Evolutionary conservation across 2,888 invertebrate species (phyloP).

Genomic region (Megaustenia siamemsis): DNA sequence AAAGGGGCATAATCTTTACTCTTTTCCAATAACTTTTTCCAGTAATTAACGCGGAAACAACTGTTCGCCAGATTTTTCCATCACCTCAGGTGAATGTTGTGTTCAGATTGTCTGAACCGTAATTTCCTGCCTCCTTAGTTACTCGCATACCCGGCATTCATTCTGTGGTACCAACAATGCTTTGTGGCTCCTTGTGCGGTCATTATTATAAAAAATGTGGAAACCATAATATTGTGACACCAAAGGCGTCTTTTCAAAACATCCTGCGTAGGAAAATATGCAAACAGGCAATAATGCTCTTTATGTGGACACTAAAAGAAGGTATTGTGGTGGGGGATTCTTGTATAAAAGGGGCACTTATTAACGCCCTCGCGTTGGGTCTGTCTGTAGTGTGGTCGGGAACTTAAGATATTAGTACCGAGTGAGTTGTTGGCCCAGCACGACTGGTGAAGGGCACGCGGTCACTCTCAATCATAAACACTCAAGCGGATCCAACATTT

Average conservation of each 20-base stretch:
- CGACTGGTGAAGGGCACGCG: not conserved
- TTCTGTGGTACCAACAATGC: slow-evolving; percentile 15
- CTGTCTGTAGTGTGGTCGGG: not conserved
- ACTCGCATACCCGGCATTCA: not conserved
- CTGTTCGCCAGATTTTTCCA: slow-evolving; percentile 33
- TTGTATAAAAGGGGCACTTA: slow-evolving; percentile 1
- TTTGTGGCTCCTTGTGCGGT: slow-evolving; percentile 1
- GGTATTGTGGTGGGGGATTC: not conserved
- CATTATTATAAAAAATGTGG: slow-evolving; percentile 12
- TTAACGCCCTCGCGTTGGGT: not conserved
- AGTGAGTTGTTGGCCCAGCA: not conserved
- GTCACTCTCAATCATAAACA: slow-evolving; percentile 25
- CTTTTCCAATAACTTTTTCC: not conserved
- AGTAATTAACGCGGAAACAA: slow-evolving; percentile 26
- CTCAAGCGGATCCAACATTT: slow-evolving; percentile 4
- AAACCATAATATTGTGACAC: slow-evolving; percentile 36
- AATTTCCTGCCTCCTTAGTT: slow-evolving; percentile 39
- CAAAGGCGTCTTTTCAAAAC: not conserved
- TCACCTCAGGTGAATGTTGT: not conserved
- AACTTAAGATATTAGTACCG: slow-evolving; percentile 26
- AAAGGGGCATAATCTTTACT: slow-evolving; percentile 5
- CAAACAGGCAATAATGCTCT: slow-evolving; percentile 33
- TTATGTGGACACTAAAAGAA: not conserved
- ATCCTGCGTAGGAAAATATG: slow-evolving; percentile 22
- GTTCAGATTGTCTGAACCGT: slow-evolving; percentile 30